Evolutionary conservation across 1,140 invertebrate species (phyloP), one percentile per base, ranked within the genome.

Genomic region (Ectropis grisescens): DNA sequence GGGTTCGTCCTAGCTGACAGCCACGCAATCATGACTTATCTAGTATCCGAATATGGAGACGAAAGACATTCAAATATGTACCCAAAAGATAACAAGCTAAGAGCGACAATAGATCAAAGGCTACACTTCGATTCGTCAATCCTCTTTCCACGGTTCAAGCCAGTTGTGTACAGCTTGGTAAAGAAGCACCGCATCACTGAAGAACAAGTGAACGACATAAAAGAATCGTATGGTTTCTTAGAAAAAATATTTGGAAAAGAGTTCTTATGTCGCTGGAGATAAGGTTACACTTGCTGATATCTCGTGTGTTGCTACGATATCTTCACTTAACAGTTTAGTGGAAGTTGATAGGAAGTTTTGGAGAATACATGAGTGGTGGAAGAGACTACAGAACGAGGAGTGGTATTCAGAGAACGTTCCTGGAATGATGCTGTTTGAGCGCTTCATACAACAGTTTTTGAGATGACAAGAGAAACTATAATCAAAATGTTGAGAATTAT

Each of bases 41-140:
- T 89, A 38, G 79, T 80, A 2, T 72, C 65, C 9, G 83, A 86
- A 53, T 89, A 88, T 38, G 83, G 64, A 3, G 71, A 72, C 13
- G 62, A 84, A n/a, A 37, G 45, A 7, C 37, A 22, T 19, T 80
- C 84, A 34, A 46, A 67, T 5, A 54, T 89, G 1, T 89, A 88
- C 61, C 88, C 88, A 1, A 81, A 68, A 19, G 85, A 88, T 47
- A 46, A 82, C 0, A 44, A 80, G 19, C 47, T 62, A 19, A 49
- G 87, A 27, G 86, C 85, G 6, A 29, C 78, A 2, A 74, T 90
- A 6, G 82, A 89, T 57, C 75, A 84, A 35, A 59, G 83, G 6
- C 49, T 89, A 26, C 80, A 83, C 42, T 88, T 88, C 47, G 86
- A 89, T 41, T 66, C 80, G 8, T 80, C 84, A 11, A 71, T 79